A percentile compares a stretch with the other conserved stretches of the same genome.
Conservation (phyloP, 2,797 vertebrate genomes). For the Platalea minor region DNA sequence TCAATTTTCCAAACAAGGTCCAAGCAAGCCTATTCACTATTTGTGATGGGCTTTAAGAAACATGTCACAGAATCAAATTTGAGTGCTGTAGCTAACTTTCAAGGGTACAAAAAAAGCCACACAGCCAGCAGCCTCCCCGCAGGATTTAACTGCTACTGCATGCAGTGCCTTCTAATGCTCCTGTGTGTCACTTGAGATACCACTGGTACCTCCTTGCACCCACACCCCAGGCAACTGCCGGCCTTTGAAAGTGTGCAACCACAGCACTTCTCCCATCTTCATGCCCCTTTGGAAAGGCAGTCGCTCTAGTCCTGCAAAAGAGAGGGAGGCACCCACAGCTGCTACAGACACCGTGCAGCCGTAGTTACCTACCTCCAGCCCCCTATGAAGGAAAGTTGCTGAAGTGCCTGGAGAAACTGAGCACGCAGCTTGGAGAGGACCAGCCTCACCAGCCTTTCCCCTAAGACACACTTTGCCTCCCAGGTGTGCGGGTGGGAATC, state of each 20-base stretch:
- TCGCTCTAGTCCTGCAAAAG: too few species aligned
- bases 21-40: not conserved
- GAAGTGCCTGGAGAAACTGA: not conserved
- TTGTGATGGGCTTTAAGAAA: not conserved
- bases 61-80: not conserved
- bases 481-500: accelerated
- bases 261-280: not conserved
- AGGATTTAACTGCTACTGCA: not conserved
- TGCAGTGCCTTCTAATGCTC: not conserved
- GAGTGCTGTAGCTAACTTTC: not conserved
- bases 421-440: accelerated
- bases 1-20: not conserved
- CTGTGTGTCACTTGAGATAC: not conserved
- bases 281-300: not conserved
- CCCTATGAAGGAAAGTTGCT: accelerated
- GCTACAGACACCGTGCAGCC: accelerated
- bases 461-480: not conserved
- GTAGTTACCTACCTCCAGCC: accelerated
- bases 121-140: not conserved
- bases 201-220: not conserved
- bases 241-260: not conserved
- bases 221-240: not conserved
- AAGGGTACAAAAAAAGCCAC: not conserved
- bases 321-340: not conserved
- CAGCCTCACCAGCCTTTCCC: not conserved